Evolutionary conservation across 1,140 invertebrate genomes (phyloP), one percentile per base, ranked within the genome.

Genomic region (Sarcophaga peregrina): DNA sequence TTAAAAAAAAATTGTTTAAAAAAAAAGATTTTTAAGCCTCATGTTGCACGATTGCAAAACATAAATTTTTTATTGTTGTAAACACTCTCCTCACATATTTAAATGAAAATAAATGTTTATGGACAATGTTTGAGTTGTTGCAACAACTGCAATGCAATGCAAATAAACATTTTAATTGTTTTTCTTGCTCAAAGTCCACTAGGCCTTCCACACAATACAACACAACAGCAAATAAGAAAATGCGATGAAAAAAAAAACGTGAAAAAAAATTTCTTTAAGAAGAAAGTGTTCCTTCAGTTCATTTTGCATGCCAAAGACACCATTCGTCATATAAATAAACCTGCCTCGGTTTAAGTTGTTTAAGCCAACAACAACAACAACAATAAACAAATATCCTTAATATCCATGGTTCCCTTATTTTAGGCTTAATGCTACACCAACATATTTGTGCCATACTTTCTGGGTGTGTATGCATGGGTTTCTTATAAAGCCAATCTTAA

Each of bases 141-240:
- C 6, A 48, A 4, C 58, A 10, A 15, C 9, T 54, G 15, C 7
- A 15, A 15, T n/a, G 58, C 74, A 48, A n/a, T 48, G n/a, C 46
- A 76, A 76, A 78, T 78, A 78, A 78, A 78, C 47, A 78, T 78
- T 47, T 78, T 52, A 78, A 78, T 78, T 78, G 17, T 78, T 78
- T 75, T 52, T 78, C 47, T 50, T 52, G 25, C 4, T 20, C 6
- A 11, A 52, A 8, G 50, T 20, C 20, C 50, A 10, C 68, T 25
- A 17, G 13, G 8, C 5, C 47, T 75, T 47, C 10, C 17, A 25
- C 17, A 13, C 47, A 15, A 58, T 58, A 7, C 3, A n/a, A 58
- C 54, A n/a, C 1, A n/a, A 62, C 9, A 68, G 20, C 62, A 68
- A 68, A 8, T 8, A 17, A 68, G 7, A 3, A 68, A 68, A 68